Evolutionary conservation across 92 coral and sea anemone genomes (phyloP), one percentile per base, ranked within the genome.

Genomic region (Plumapathes pennacea): DNA sequence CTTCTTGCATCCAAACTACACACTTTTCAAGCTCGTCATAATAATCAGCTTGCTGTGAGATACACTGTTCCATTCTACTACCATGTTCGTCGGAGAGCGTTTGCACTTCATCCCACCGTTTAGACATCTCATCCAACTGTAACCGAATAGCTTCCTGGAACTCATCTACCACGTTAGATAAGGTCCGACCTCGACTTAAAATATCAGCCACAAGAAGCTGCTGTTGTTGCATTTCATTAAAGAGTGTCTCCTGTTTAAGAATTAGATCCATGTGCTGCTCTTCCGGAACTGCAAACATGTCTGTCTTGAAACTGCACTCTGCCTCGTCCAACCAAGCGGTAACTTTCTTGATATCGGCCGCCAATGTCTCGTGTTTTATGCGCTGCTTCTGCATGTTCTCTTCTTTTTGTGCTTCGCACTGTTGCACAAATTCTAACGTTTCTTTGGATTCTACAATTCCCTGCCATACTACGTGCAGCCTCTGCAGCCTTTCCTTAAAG

Each of bases 231-330:
- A 94, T 63, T 23, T 94, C 87, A 24, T 66, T 81, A 32, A 69
- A 57, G 6, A 94, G 81, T 54, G 67, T 62, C 43, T 94, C 94
- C 48, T 94, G 99, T 17, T 81, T 80, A 10, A 64, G 72, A 29
- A 89, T 83, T 15, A 84, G 87, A 25, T 69, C 64, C 84, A 88
- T 89, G 64, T 86, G 99, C 29, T 80, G 60, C 17, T 89, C 95
- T 22, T 94, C 99, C 3, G 99, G 92, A 21, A 94, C 77, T 15
- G 94, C 52, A 78, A 84, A 94, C 85, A 94, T 76, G 59, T 94
- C 85, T 5, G 63, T 80, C 57, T 74, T 69, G 29, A 89, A 60
- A 2, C 72, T 75, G 11, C 38, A 62, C 68, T 92, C 92, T 14
- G 98, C 79, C 11, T 61, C 75, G 40, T 59, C 67, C 14, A 94